Percentiles rank a stretch among this genome's conserved stretches.
Evolutionary conservation across 2,113 vertebrate genomes (phyloP).

Genomic region (Chinchilla lanigera): DNA sequence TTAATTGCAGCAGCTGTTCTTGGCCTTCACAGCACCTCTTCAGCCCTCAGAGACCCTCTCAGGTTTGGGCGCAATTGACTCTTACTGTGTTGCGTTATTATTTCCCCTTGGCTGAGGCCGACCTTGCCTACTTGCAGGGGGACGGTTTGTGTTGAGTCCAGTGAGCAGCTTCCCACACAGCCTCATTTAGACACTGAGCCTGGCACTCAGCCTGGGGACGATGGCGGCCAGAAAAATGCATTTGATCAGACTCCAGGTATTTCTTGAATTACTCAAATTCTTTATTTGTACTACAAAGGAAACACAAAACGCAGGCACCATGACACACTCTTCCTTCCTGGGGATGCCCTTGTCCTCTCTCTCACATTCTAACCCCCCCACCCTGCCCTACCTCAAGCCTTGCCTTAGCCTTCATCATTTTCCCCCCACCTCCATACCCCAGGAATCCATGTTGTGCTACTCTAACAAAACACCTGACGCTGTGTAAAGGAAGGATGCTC

Average conservation of each 20-base stretch:
- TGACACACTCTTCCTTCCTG: neutral
- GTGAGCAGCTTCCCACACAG: neutral
- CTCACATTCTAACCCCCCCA: neutral
- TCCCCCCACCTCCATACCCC: neutral
- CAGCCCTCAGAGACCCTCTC: neutral
- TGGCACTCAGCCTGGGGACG: neutral
- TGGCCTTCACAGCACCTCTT: neutral
- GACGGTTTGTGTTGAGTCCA: neutral
- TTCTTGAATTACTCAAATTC: neutral
- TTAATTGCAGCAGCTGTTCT: neutral
- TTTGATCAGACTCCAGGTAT: neutral
- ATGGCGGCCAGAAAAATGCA: neutral
- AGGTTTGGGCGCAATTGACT: neutral
- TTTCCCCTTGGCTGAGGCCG: neutral
- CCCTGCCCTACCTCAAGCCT: neutral
- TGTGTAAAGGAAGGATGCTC: neutral
- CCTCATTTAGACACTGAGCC: neutral
- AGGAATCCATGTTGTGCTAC: neutral
- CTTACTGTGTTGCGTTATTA: neutral
- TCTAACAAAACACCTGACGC: neutral
- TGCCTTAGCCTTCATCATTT: neutral
- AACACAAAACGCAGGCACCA: neutral
- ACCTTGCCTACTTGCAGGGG: neutral
- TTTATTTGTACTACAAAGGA: neutral
- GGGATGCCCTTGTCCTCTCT: neutral